Percentiles rank a stretch among this genome's conserved stretches.
These are phyloP conservation scores for Cephalopholis sonnerati DNA, from an alignment of 2,113 vertebrate species.

Conservation along the genomic window DNA sequence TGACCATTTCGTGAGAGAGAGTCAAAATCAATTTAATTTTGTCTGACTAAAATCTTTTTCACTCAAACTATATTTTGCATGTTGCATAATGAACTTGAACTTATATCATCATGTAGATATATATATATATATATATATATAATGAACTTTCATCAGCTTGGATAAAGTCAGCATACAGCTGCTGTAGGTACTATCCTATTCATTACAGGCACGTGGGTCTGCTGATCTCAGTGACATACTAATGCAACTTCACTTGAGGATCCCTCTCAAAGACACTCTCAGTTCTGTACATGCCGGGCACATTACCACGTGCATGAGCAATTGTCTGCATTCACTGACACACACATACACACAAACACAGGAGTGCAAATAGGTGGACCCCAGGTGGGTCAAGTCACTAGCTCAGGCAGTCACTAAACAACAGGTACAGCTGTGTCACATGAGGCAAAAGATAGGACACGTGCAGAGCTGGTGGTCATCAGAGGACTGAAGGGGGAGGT, in stretches of 20 bases:
- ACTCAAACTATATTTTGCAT: no score
- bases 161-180: conserved; percentile 17
- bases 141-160: neutral
- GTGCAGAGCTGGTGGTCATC: conserved; percentile 30
- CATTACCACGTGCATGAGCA: conserved; percentile 21
- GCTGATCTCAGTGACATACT: conserved; percentile 52
- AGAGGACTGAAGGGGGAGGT: neutral
- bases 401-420: conserved; percentile 59
- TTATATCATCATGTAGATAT: no score
- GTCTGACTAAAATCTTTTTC: no score
- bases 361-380: conserved; percentile 20
- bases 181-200: neutral
- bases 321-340: conserved; percentile 5
- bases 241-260: conserved; percentile 32
- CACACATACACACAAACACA: neutral
- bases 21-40: no score
- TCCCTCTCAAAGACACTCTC: conserved; percentile 7
- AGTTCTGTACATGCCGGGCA: conserved; percentile 2
- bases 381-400: conserved; percentile 64
- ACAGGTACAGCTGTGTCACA: conserved; percentile 48
- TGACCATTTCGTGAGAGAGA: no score
- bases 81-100: neutral
- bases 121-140: no score
- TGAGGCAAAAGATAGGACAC: conserved; percentile 29
- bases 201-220: conserved; percentile 48